A percentile compares a stretch with the other conserved stretches of the same genome.
These are phyloP conservation scores for Seriola aureovittata DNA, from an alignment of 2,113 vertebrate species.

Conservation along the genomic window DNA sequence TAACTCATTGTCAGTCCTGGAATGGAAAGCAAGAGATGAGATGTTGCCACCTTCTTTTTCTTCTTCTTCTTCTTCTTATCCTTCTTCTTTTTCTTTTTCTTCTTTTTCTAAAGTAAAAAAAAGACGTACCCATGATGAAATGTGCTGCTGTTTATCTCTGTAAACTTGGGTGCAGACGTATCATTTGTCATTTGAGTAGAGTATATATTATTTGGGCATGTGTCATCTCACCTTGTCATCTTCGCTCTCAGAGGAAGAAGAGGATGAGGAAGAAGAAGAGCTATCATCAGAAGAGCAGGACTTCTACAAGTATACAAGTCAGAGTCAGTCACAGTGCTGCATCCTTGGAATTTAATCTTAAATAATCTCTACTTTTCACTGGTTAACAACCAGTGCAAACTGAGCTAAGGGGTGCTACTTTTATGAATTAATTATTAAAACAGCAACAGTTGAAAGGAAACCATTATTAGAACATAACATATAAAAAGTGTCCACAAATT, in stretches of 20 bases:
- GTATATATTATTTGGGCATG: background rate
- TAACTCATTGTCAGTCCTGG: background rate
- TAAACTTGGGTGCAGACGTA: background rate
- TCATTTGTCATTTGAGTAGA: background rate
- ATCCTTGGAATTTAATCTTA: conserved; percentile 1
- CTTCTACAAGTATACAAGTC: conserved; percentile 34
- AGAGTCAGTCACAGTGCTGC: background rate
- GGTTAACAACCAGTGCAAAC: too few species aligned
- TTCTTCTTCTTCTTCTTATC: conserved; percentile 52
- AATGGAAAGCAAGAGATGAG: background rate
- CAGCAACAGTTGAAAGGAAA: background rate
- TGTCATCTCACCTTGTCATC: conserved; percentile 54
- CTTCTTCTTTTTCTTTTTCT: conserved; percentile 55
- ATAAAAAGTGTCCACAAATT: background rate
- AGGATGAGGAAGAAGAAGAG: conserved; percentile 44
- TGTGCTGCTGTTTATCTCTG: background rate
- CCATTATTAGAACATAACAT: background rate
- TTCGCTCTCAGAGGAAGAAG: conserved; percentile 68
- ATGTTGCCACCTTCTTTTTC: conserved; percentile 40
- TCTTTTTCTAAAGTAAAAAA: conserved; percentile 31
- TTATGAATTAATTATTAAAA: background rate
- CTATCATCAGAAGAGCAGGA: conserved; percentile 60
- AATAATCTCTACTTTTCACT: background rate
- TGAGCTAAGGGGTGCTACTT: too few species aligned
- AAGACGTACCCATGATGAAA: background rate